phyloP scores from a whole-genome alignment of 2,888 invertebrate species.

The Schizotus pectinicornis region DNA sequence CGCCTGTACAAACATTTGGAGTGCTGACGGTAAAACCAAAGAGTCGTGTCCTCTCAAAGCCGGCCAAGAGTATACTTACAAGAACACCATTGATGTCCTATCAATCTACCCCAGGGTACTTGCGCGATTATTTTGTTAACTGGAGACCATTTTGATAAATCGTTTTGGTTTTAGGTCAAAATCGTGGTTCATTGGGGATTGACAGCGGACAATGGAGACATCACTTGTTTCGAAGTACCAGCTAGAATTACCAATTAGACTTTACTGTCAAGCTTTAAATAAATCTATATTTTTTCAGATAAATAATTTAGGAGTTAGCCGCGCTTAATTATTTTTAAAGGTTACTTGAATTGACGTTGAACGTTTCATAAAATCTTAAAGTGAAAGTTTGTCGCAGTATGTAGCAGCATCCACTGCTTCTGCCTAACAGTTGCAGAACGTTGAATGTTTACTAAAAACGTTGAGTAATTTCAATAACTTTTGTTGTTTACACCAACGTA shows the following conservation, averaged over 20 bases:
- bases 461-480: too few relatives aligned
- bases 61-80: conserved; percentile 73
- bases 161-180: conserved; percentile 61
- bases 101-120: conserved; percentile 63
- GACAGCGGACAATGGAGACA: conserved; percentile 54
- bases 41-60: conserved; percentile 72
- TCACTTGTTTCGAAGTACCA: conserved; percentile 73
- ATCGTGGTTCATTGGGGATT: conserved; percentile 72
- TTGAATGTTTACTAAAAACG: too few relatives aligned
- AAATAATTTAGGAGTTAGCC: too few relatives aligned
- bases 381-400: too few relatives aligned
- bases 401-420: too few relatives aligned
- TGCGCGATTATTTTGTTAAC: background rate
- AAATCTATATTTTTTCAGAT: too few relatives aligned
- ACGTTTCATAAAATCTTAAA: too few relatives aligned
- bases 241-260: conserved; percentile 64
- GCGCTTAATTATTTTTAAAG: too few relatives aligned
- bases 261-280: conserved; percentile 17
- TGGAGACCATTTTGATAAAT: conserved; percentile 2
- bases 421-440: too few relatives aligned
- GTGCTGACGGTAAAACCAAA: conserved; percentile 64
- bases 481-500: too few relatives aligned
- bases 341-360: too few relatives aligned
- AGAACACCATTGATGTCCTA: conserved; percentile 66
- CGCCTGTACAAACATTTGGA: conserved; percentile 70